Conservation (phyloP, 2,113 vertebrate genomes). For the Crypturellus undulatus region DNA sequence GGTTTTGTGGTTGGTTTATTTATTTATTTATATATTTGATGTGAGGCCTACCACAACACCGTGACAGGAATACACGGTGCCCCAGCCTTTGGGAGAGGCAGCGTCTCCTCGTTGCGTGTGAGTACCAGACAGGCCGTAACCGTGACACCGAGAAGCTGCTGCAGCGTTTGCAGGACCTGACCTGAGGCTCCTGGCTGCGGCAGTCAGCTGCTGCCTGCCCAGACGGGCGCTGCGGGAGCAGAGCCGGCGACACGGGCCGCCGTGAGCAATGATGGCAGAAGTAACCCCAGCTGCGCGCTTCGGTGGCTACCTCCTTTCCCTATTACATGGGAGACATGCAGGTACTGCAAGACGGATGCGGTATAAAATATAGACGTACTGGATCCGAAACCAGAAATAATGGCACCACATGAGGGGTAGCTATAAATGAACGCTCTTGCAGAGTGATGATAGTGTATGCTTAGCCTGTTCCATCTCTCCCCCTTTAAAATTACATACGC, state of each 20-base stretch:
- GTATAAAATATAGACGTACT: not conserved
- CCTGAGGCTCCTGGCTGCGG: not conserved
- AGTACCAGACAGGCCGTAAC: not conserved
- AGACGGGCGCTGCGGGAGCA: not conserved
- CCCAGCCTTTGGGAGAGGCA: not conserved
- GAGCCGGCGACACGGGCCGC: not conserved
- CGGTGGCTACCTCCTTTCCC: not conserved
- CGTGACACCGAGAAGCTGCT: not conserved
- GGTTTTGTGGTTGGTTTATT: not conserved
- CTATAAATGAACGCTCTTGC: not conserved
- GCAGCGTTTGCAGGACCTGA: not conserved
- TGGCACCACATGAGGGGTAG: accelerated
- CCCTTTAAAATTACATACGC: not conserved
- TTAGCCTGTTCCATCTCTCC: not conserved
- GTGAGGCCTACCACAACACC: not conserved
- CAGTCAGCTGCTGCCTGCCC: not conserved
- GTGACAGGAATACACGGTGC: not conserved
- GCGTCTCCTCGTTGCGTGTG: not conserved
- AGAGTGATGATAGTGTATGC: not conserved
- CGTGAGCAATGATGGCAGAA: not conserved
- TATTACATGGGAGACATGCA: not conserved
- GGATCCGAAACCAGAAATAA: not conserved
- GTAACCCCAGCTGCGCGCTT: not conserved
- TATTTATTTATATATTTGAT: not conserved
- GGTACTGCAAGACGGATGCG: not conserved